Base-by-base conservation (phyloP, 2,888 invertebrate species). In the Hypselothyrea guttata region DNA sequence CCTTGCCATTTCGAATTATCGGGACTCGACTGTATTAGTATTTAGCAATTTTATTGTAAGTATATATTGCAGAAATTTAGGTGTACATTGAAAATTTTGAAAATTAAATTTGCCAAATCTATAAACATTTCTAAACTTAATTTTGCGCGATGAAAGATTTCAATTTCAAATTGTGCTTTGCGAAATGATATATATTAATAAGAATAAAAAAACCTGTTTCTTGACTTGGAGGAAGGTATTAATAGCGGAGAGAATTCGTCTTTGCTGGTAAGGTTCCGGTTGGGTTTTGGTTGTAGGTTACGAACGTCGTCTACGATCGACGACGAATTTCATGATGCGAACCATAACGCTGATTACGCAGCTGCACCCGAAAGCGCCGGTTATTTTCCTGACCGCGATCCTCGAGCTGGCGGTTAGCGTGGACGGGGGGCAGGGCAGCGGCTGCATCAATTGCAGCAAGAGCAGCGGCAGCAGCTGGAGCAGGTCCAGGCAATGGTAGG, bases 261-360 rank as follows among this genome's bases (percentile, higher is more conserved):
- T 38, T 27, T 18, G 30, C 34, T 12, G 12, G 16, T 31, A 16
- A 11, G 22, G 5, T 51, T 31, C 7, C 16, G 15, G 18, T 18
- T 16, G 22, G 13, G 8, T 7, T 18, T 34, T 28, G n/a, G 42
- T 4, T 9, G 18, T 31, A 16, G 62, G 48, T 47, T 15, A n/a
- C 7, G 16, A 22, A 0, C 37, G 38, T 7, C 63, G 46, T 7
- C 41, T 78, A 82, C 35, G 74, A 63, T n/a, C 86, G 75, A 60
- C 87, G 84, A 55, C 87, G 83, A 12, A 87, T 87, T 63, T 87
- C 87, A 67, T 87, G 86, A 70, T 86, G 71, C 33, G 87, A 86
- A 15, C 83, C 83, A 63, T 75, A 76, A 18, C 87, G 85, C 63
- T 87, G 87, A 69, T 87, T 87, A 58, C 87, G 77, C 66, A 86